These are phyloP conservation scores for Acrocephalus scirpaceus DNA, from an alignment of 2,797 vertebrate species.

Conservation along the genomic window DNA sequence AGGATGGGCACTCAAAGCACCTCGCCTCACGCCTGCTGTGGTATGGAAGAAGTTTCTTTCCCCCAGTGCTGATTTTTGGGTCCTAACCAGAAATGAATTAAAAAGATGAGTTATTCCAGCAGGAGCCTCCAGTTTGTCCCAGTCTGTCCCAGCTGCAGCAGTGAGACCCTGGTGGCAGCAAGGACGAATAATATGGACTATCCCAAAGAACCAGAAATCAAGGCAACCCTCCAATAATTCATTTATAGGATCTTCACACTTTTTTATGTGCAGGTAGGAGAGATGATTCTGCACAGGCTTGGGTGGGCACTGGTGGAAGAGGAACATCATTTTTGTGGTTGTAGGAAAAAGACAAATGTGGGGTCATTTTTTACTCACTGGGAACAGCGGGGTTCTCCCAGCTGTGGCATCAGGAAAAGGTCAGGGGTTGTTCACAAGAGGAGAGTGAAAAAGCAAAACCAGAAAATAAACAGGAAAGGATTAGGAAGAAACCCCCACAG, in stretches of 20 bases:
- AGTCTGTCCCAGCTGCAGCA: not conserved
- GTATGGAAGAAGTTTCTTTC: fast-evolving
- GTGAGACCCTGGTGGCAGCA: not conserved
- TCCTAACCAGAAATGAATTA: not conserved
- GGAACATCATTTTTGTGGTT: not conserved
- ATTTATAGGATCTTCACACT: not conserved
- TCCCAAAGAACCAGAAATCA: not conserved
- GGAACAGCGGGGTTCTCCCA: fast-evolving
- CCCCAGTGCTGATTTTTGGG: not conserved
- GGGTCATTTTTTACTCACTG: not conserved
- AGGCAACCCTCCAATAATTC: not conserved
- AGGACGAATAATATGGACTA: not conserved
- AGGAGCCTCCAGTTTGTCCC: not conserved
- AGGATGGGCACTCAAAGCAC: not conserved
- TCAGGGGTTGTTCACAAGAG: not conserved
- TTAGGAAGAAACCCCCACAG: not conserved
- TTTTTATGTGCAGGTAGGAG: not conserved
- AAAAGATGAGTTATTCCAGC: fast-evolving
- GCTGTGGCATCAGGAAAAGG: not conserved
- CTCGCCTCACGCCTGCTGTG: not conserved
- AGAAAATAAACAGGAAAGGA: not conserved
- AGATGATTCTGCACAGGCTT: not conserved
- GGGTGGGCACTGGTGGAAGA: not conserved
- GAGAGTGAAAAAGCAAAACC: not conserved
- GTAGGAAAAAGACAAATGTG: not conserved